Evolutionary conservation across 2,113 vertebrate genomes (phyloP), one percentile per base, ranked within the genome.

Genomic region (Zosterops borbonicus): DNA sequence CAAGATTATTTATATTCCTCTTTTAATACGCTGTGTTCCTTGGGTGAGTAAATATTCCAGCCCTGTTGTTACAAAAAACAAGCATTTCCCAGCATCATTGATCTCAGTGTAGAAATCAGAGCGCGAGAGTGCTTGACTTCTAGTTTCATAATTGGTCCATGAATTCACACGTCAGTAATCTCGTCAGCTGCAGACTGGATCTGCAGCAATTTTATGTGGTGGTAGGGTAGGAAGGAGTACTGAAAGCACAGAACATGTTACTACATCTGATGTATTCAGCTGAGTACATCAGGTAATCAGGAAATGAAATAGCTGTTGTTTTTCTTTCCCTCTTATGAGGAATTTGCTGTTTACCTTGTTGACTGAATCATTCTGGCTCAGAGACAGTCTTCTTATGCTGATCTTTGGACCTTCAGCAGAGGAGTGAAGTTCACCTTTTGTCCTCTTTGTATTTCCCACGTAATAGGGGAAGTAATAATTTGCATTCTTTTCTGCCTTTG

Each of bases 331-430:
- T 28, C 18, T 41, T 5, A 9, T 63, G 39, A 95, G 79, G 85
- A 95, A 93, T 97, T 94, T 88, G 75, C 47, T 95, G 94, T 94
- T 96, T 95, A 77, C 55, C 76, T 74, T 93, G 47, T 83, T 86
- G 90, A 77, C 73, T 86, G 80, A 96, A 83, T 88, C 52, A n/a
- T 56, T 93, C 68, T 90, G 75, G 68, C 68, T 93, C 44, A n/a
- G 89, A 84, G 60, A 31, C 50, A 25, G 35, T 81, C 71, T 94
- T 80, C 89, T 86, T 90, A 46, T 0, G 0, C 4, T 31, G 47
- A 28, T 93, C 67, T 89, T 53, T 11, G 18, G 92, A 83, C 75
- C 68, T 90, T 93, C 67, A 81, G 63, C 63, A 78, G 39, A 49
- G 14, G 75, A 64, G 31, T 92, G 90, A 94, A 94, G 89, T 93